phyloP scores from a whole-genome alignment of 2,113 vertebrate species.

The Pampusana beccarii region DNA sequence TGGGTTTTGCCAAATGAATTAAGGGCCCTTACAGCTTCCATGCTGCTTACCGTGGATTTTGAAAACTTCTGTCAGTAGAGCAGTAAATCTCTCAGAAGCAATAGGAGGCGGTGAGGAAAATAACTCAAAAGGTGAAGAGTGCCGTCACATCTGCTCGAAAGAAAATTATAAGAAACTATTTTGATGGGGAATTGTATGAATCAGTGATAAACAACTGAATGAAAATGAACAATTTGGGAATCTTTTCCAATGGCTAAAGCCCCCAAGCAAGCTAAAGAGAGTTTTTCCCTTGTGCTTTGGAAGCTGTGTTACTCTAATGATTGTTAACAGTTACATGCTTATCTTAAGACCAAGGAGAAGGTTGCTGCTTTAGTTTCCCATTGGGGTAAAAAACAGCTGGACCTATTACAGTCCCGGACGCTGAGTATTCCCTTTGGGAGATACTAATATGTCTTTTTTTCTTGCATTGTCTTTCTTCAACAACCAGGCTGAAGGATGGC shows the following conservation, averaged over 20 bases:
- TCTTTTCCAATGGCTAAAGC: neutral
- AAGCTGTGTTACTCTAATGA: neutral
- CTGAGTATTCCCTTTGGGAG: neutral
- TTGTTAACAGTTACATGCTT: neutral
- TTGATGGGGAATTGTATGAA: neutral
- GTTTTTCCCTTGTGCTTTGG: neutral
- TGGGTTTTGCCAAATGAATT: slow-evolving; percentile 40
- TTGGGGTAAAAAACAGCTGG: neutral
- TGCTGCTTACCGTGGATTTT: neutral
- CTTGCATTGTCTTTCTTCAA: neutral
- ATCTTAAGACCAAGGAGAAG: neutral
- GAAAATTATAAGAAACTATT: neutral
- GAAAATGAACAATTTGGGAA: neutral
- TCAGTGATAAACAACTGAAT: neutral
- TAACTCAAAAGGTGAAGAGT: neutral
- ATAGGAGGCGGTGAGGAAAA: neutral
- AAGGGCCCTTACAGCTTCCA: slow-evolving; percentile 1
- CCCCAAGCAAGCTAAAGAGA: neutral
- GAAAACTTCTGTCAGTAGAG: neutral
- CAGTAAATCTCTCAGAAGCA: neutral
- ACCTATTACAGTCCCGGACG: neutral
- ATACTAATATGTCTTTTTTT: neutral
- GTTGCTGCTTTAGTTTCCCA: neutral
- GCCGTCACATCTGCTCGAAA: neutral
- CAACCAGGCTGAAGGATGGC: neutral